Evolutionary conservation across 30 jellyfish, hydroid and myxozoan species (phyloP), one percentile per base, ranked within the genome.

Genomic region (Cassiopea andromeda): DNA sequence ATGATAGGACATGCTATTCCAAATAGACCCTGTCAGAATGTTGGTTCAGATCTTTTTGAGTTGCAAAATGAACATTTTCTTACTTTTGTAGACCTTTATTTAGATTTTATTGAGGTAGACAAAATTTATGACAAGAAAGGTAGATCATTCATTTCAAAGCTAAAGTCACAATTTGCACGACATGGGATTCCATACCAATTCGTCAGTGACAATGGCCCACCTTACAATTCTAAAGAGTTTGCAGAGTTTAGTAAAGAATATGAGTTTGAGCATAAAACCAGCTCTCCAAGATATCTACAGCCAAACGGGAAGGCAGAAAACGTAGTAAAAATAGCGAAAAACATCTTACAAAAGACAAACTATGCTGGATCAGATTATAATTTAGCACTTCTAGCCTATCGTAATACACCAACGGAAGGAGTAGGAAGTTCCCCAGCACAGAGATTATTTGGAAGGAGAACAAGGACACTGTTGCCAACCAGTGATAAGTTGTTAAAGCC

Each of bases 381-480:
- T 81, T 44, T 81, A 81, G 90, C 90, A 81, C 59, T 82, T 4
- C 27, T 80, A 27, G 89, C 60, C 89, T 67, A 60, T 45, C 89
- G 89, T 4, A 86, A 83, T 17, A 49, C 89, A 17, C 93, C 93
- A 50, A 71, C 93, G 50, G 74, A 43, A 83, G 77, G 76, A 69
- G 93, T 43, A 17, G 85, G 74, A 54, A 83, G 82, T 71, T 74
- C 89, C 47, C 93, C 89, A 86, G 82, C 93, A 58, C 90, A 76
- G 76, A 46, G 84, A 27, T 57, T 87, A 81, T 78, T 87, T 44
- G 85, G 80, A 2, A 78, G 95, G 69, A 7, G 90, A 58, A 50
- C 91, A 78, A 76, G 91, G 84, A 87, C 95, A 44, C 90, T 87
- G 68, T 58, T 87, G 74, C 94, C 90, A 61, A 48, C 90, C 85